phyloP scores from a whole-genome alignment of 2,888 invertebrate genomes.

The Oscheius onirici region DNA sequence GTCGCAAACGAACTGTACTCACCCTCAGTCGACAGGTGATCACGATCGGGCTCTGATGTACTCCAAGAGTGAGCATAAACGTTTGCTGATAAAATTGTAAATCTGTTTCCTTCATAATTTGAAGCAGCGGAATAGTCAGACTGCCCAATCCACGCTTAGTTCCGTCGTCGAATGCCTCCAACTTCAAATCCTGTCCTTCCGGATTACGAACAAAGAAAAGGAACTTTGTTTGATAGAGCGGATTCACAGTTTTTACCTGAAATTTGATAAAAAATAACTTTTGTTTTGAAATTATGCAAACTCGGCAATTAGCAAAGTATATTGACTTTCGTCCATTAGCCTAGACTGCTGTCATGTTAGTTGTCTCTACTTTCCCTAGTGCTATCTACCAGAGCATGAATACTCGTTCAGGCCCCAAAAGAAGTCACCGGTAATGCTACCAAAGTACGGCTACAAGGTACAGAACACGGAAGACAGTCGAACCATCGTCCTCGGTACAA shows the following conservation, averaged over 20 bases:
- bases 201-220: constrained; percentile 91
- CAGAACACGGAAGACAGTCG: constrained; percentile 13
- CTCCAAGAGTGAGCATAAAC: constrained; percentile 64
- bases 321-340: background rate
- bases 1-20: background rate
- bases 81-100: constrained; percentile 69
- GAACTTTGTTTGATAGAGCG: constrained; percentile 94
- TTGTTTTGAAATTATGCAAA: no score
- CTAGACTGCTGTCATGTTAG: no score
- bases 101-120: constrained; percentile 66
- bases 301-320: no score
- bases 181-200: constrained; percentile 84
- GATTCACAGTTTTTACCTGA: constrained; percentile 81
- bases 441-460: background rate
- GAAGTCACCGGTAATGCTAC: background rate
- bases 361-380: no score
- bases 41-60: constrained; percentile 68
- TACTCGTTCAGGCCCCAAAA: background rate
- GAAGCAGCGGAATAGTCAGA: constrained; percentile 56
- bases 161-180: constrained; percentile 76
- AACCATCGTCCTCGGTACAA: background rate
- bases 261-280: background rate
- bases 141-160: constrained; percentile 63
- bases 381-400: no score
- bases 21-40: constrained; percentile 58